Evolutionary conservation across 2,797 vertebrate species (phyloP), one percentile per base, ranked within the genome.

Genomic region (Hemibagrus guttatus): DNA sequence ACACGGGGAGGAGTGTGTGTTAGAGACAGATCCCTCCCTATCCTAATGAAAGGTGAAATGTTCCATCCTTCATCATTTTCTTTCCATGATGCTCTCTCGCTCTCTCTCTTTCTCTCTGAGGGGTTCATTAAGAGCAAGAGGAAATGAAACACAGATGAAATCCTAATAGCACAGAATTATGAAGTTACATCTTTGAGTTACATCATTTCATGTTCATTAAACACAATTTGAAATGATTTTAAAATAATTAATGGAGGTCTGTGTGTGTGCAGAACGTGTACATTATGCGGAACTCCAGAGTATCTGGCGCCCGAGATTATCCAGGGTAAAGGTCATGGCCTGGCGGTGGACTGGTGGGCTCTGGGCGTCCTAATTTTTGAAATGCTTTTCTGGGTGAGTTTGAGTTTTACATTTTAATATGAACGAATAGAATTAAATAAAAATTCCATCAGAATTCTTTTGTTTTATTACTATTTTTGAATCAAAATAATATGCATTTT

Each of bases 271-370:
- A 99, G 98, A 93, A 98, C 98, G 0, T 98, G 97, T 97, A 99
- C 98, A 0, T 95, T 99, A 6, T 99, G 98, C 3, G 98, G 98
- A 12, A 99, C 98, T 0, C 98, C 97, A 0, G 98, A 99, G 92
- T 99, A 98, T 89, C 93, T 98, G 89, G 97, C 97, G 0, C 98
- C 98, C 0, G 97, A 99, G 89, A 97, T 99, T 87, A 99, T 99
- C 90, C 98, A 99, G 87, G 98, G 98, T 92, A 98, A 98, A 94
- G 98, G 98, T 56, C 98, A 98, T 6, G 97, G 97, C 84, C 94
- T 96, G 74, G 98, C 97, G 0, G 97, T 99, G 87, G 98, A 99
- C 93, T 99, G 98, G 98, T 99, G 98, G 98, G 98, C 98, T 4
- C 91, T 99, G 39, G 97, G 98, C 63, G 96, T 99, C 90, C 97